A percentile compares a stretch with the other conserved stretches of the same genome.
Evolutionary conservation across 2,888 invertebrate species (phyloP).

Genomic region (Lasioglossum lativentre): DNA sequence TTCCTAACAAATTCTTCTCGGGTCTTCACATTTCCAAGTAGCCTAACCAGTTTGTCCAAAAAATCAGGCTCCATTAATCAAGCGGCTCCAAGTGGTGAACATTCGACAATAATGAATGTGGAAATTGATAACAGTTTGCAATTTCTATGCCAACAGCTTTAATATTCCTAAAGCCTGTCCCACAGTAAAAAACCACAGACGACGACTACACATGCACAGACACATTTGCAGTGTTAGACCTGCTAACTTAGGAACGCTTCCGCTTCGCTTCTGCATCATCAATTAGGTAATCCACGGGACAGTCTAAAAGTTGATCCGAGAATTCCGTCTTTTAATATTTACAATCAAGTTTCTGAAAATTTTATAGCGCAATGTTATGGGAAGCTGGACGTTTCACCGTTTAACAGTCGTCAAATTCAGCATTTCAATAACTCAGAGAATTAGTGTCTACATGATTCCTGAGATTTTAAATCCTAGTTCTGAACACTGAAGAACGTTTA

Average conservation of each 20-base stretch:
- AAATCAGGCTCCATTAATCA: background rate
- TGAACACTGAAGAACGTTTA: too few relatives aligned
- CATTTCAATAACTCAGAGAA: background rate
- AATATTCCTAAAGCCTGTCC: background rate
- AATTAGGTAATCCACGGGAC: constrained; percentile 5
- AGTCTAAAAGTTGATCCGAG: background rate
- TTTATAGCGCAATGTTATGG: background rate
- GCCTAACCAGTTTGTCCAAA: background rate
- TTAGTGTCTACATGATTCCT: background rate
- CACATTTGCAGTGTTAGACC: background rate
- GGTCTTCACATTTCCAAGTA: background rate
- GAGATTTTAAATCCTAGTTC: background rate
- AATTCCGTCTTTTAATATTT: background rate
- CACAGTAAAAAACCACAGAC: background rate
- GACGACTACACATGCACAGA: background rate
- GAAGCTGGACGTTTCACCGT: background rate
- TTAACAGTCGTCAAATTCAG: background rate
- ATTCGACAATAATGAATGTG: background rate
- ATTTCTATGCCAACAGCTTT: background rate
- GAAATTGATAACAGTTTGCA: background rate
- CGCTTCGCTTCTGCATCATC: constrained; percentile 10
- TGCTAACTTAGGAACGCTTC: constrained; percentile 14
- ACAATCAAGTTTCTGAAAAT: background rate
- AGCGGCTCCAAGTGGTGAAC: background rate
- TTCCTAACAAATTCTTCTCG: too few relatives aligned